phyloP scores from a whole-genome alignment of 2,888 invertebrate species.

The Drosophila engyochracea region DNA sequence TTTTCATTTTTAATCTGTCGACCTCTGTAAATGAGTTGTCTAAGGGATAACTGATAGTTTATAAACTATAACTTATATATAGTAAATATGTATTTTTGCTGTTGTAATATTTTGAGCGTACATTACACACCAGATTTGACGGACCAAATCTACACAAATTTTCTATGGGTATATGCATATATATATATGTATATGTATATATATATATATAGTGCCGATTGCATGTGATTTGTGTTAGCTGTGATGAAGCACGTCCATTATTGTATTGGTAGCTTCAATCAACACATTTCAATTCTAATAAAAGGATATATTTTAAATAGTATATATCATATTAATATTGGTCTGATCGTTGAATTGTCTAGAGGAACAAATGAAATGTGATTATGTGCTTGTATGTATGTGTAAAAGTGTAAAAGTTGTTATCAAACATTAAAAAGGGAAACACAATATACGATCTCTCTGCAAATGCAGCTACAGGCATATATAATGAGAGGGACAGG shows the following conservation, averaged over 20 bases:
- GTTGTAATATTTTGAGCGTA: conserved; percentile 22
- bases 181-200: background rate
- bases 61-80: conserved; percentile 3
- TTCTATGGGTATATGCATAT: background rate
- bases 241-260: conserved; percentile 3
- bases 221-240: conserved; percentile 11
- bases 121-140: conserved; percentile 8
- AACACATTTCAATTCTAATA: conserved; percentile 12
- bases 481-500: conserved; percentile 4
- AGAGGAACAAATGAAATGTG: conserved; percentile 3
- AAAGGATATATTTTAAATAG: conserved; percentile 1
- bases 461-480: conserved; percentile 5
- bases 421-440: background rate
- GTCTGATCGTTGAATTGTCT: conserved; percentile 5
- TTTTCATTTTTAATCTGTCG: background rate
- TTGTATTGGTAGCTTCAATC: conserved; percentile 3
- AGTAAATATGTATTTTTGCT: conserved; percentile 7
- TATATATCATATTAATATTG: conserved; percentile 10
- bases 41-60: background rate
- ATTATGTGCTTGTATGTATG: background rate
- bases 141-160: conserved; percentile 9
- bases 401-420: background rate
- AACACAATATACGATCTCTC: background rate
- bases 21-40: conserved; percentile 5
- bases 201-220: background rate